Evolutionary conservation across 1,140 invertebrate genomes (phyloP), one percentile per base, ranked within the genome.

Genomic region (Limonius californicus): DNA sequence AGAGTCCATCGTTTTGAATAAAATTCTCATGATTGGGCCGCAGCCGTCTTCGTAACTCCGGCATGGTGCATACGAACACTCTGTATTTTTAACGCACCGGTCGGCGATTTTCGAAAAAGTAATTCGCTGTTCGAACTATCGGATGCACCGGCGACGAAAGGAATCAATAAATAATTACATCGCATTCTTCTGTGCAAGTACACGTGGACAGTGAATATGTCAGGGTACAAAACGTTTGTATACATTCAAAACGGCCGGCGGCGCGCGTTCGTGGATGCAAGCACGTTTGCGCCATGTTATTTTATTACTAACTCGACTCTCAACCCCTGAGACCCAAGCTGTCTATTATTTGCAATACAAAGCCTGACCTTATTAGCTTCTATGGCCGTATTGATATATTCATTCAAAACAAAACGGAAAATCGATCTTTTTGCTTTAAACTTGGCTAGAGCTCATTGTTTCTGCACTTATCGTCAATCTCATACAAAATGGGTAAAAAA

Each of bases 1-100:
- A 85, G 0, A 84, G 68, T 16, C 81, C 81, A 72, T 83, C 83
- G 50, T 74, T 73, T 62, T 67, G 58, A 27, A 61, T n/a, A 8
- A 47, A 50, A 18, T 61, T 54, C 16, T 61, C 59, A 20, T 35
- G 50, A 55, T 61, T 61, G 12, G 11, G 11, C 19, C 8, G 12
- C 3, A 55, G 9, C 16, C 59, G 59, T 39, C 39, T 61, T 43
- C 30, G 35, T 55, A 35, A 16, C 18, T 54, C 50, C 9, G 47
- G 59, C 59, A 61, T 61, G n/a, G n/a, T n/a, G n/a, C n/a, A n/a
- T 45, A 14, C 42, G 42, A 14, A 14, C 3, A 14, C 12, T 6
- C 12, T 45, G 14, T 7, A 7, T 45, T 7, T 7, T n/a, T 45
- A 45, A 4, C 27, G n/a, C n/a, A n/a, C n/a, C n/a, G n/a, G n/a